A percentile compares a stretch with the other conserved stretches of the same genome.
Evolutionary conservation across 2,888 invertebrate genomes (phyloP).

Genomic region (Drosophila greeni): DNA sequence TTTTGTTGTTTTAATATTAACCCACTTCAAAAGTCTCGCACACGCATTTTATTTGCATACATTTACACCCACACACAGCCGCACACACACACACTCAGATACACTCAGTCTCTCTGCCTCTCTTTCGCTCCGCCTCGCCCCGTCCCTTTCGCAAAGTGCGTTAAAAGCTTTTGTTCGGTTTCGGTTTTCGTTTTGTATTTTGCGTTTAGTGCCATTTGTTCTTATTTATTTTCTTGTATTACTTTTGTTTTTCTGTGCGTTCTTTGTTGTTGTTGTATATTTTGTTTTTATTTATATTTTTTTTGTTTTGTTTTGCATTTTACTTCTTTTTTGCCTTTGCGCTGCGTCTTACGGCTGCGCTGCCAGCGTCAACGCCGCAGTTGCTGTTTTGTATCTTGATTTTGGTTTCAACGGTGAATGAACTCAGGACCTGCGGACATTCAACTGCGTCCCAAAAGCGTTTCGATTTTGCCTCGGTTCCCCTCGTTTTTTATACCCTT

Average conservation of each 20-base stretch:
- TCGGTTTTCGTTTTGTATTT: conserved; percentile 34
- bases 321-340: conserved; percentile 23
- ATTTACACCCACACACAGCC: conserved; percentile 49
- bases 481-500: conserved; percentile 6
- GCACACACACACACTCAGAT: conserved; percentile 5
- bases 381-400: conserved; percentile 62
- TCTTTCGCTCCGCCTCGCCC: conserved; percentile 15
- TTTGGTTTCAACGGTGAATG: conserved; percentile 73
- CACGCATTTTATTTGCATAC: conserved; percentile 73
- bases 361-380: conserved; percentile 24
- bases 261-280: conserved; percentile 29
- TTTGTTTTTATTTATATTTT: conserved; percentile 10
- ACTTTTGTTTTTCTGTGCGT: conserved; percentile 35
- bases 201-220: conserved; percentile 56
- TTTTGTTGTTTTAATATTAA: conserved; percentile 67
- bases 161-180: conserved; percentile 62
- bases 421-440: conserved; percentile 72
- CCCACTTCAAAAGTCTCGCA: conserved; percentile 67
- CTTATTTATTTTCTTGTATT: conserved; percentile 56
- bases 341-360: conserved; percentile 57
- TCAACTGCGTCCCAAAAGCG: conserved; percentile 67
- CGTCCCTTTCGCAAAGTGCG: conserved; percentile 49
- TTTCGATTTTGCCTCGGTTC: conserved; percentile 41
- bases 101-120: conserved; percentile 18
- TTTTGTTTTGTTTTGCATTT: conserved; percentile 18